These are phyloP conservation scores for Sisyra nigra DNA, from an alignment of 2,888 invertebrate genomes.

Conservation along the genomic window DNA sequence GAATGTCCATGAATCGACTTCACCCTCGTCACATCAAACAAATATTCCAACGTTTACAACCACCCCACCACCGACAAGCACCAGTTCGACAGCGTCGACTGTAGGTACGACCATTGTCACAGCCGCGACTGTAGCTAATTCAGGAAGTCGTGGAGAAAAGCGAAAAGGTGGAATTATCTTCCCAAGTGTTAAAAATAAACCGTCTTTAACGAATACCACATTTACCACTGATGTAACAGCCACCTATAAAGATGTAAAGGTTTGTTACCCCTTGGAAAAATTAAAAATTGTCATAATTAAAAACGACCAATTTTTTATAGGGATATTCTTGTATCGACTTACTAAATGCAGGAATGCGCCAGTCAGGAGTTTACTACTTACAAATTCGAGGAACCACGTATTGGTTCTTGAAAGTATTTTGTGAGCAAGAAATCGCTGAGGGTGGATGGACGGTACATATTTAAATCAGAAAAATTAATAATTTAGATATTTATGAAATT, in stretches of 20 bases:
- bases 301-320: slow-evolving; percentile 31
- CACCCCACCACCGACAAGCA: slow-evolving; percentile 26
- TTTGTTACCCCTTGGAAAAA: slow-evolving; percentile 34
- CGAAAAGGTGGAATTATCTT: slow-evolving; percentile 71
- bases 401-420: slow-evolving; percentile 84
- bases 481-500: not conserved
- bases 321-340: slow-evolving; percentile 81
- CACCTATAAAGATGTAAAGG: slow-evolving; percentile 69
- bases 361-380: slow-evolving; percentile 76
- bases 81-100: slow-evolving; percentile 16
- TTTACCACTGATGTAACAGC: slow-evolving; percentile 62
- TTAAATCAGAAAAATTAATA: not conserved
- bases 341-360: slow-evolving; percentile 68
- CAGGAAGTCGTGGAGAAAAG: slow-evolving; percentile 29
- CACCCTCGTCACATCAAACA: slow-evolving; percentile 15
- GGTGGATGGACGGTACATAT: slow-evolving; percentile 83
- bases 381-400: slow-evolving; percentile 84
- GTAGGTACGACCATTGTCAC: slow-evolving; percentile 13
- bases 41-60: slow-evolving; percentile 19
- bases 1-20: slow-evolving; percentile 16
- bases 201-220: slow-evolving; percentile 66
- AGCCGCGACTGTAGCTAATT: slow-evolving; percentile 18
- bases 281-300: not conserved
- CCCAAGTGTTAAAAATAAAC: slow-evolving; percentile 83
- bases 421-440: slow-evolving; percentile 76